Evolutionary conservation across 2,113 vertebrate genomes (phyloP), one percentile per base, ranked within the genome.

Genomic region (Lethenteron reissneri): DNA sequence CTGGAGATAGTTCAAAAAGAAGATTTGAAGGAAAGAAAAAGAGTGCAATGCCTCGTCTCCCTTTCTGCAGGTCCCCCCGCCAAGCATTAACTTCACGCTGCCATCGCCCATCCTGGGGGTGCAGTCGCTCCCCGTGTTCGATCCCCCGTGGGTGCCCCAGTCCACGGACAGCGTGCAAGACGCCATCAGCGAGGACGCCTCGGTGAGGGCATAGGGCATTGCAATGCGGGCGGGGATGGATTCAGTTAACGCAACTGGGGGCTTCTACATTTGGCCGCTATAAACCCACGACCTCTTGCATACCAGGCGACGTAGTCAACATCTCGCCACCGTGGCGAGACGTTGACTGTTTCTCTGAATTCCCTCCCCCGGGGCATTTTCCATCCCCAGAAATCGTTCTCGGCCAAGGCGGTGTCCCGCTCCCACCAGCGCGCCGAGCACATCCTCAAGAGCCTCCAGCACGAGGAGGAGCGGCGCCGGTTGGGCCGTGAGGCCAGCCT

Each of bases 91-190:
- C 79, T 99, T 97, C 79, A 99, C 92, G 2, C 80, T 99, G 75
- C 94, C 94, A 4, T 99, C 94, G 8, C 92, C 94, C 8, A 95
- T 99, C 21, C 83, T 99, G 78, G 94, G 94, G 57, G 97, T 99
- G 91, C 94, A 92, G 3, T 99, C 92, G 15, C 86, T 99, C 56
- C 94, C 94, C 3, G 97, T 99, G 85, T 99, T 99, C 77, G 92
- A 99, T 76, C 92, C 94, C 0, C 94, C 94, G 0, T 97, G 92
- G 92, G 90, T 95, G 62, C 90, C 94, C n/a, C 85, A 95, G 79
- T 95, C 89, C 78, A 88, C 89, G 0, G 92, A 92, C 69, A 95
- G 89, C 3, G 94, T 97, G 70, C 91, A 95, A 73, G 94, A 99
- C 75, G 88, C 92, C 2, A 97, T 97, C 78, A 99, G 85, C 68